Base-by-base conservation (phyloP, 2,797 vertebrate genomes). In the Coluber constrictor region DNA sequence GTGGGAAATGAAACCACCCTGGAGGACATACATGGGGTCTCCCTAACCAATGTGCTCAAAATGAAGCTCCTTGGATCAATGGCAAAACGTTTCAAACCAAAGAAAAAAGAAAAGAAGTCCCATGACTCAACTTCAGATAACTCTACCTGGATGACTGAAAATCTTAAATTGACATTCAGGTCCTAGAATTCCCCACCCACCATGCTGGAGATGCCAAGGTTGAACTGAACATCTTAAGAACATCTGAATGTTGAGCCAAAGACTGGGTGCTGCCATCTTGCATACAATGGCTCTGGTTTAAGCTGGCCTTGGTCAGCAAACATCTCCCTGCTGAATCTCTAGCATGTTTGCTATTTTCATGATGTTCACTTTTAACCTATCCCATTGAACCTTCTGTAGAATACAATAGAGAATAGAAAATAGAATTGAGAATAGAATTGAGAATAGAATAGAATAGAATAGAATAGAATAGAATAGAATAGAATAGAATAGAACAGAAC, bases 241-340 rank as follows among this genome's bases (percentile, higher is more conserved):
- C n/a, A 9, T 4, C 29, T 54, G 51, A 16, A 87, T 56, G 15
- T n/a, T 29, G 54, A 97, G 96, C 88, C 90, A 18, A 92, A 92
- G 37, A n/a, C 4, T 11, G 16, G 7, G 51, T 10, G 10, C 37
- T 51, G 37, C n/a, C 6, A 5, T 86, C 1, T 47, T 20, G 15
- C 9, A 29, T 20, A 23, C 11, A 16, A 20, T 16, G 23, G 29
- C 43, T 51, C 59, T 54, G 15, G 5, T 55, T 93, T 20, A 55
- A 3, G 3, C 47, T 86, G 60, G 25, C 10, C 0, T 43, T 16
- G 51, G 43, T 88, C n/a, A n/a, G n/a, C n/a, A n/a, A n/a, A n/a
- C n/a, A n/a, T n/a, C 6, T 47, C 2, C 8, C 37, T 16, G 91
- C 91, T 56, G 88, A 93, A 93, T 94, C 88, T 94, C 5, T 5